Evolutionary conservation across 2,113 vertebrate species (phyloP).

Genomic region (Plecotus auritus): DNA sequence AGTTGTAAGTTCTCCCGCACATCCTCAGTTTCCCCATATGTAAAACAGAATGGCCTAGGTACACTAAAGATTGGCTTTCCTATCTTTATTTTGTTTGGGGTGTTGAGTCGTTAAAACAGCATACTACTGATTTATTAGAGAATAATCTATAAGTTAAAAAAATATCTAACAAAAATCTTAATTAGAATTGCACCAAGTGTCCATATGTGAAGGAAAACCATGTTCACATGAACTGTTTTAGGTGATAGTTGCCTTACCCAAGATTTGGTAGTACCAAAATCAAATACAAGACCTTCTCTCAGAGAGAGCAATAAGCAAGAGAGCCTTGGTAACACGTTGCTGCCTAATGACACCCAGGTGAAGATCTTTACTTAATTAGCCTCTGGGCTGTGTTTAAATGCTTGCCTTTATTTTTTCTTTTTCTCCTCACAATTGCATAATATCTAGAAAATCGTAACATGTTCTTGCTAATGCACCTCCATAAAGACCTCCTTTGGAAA

Average conservation of each 20-base stretch:
- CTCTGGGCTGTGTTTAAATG: background rate
- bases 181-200: background rate
- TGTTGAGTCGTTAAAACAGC: background rate
- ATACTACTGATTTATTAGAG: background rate
- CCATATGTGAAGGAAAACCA: background rate
- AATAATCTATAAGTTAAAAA: background rate
- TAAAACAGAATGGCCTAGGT: background rate
- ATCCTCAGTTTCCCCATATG: background rate
- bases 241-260: background rate
- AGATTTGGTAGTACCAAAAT: background rate
- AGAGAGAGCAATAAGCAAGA: background rate
- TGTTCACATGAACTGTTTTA: background rate
- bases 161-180: background rate
- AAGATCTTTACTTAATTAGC: conserved; percentile 8
- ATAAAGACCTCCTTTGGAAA: conserved; percentile 2
- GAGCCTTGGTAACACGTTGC: background rate
- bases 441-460: conserved; percentile 11
- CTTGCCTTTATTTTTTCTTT: conserved; percentile 21
- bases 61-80: background rate
- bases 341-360: background rate
- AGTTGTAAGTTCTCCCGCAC: background rate
- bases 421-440: background rate
- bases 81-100: background rate
- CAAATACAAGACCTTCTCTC: background rate
- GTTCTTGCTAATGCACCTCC: background rate